Evolutionary conservation across 2,888 invertebrate genomes (phyloP).

Genomic region (Cataglyphis rosenhaueri): DNA sequence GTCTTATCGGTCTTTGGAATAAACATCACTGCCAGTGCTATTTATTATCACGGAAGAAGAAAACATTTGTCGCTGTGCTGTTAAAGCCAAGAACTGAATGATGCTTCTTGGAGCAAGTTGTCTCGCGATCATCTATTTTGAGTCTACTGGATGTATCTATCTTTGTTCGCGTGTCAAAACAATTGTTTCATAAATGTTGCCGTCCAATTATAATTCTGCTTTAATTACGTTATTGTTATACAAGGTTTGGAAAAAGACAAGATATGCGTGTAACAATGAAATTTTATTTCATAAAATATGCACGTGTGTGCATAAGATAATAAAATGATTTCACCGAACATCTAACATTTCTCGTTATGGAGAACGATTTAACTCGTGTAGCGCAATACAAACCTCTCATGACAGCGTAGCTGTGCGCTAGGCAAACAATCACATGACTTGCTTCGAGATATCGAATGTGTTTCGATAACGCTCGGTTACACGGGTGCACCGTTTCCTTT

Average conservation of each 20-base stretch:
- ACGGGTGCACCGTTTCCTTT: constrained; percentile 25
- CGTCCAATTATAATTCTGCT: not conserved
- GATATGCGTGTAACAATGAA: not conserved
- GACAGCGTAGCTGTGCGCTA: not conserved
- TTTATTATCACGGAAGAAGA: constrained; percentile 26
- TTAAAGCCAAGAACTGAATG: not conserved
- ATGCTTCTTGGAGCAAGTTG: constrained; percentile 7
- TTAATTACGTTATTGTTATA: not conserved
- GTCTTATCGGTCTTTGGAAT: constrained; percentile 43
- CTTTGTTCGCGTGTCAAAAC: not conserved
- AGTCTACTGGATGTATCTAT: not conserved
- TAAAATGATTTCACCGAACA: not conserved
- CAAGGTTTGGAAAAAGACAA: not conserved
- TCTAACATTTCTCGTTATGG: constrained; percentile 6
- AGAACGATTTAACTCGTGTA: not conserved
- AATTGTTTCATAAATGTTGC: not conserved
- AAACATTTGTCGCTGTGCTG: constrained; percentile 18
- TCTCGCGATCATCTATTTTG: not conserved
- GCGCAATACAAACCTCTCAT: not conserved
- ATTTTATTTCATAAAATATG: not conserved
- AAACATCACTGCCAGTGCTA: constrained; percentile 33
- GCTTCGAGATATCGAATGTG: constrained; percentile 57
- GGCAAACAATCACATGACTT: constrained; percentile 61
- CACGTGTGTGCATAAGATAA: not conserved
- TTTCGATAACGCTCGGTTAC: constrained; percentile 55